These are phyloP conservation scores for Drosophila insularis DNA, from an alignment of 1,140 invertebrate species.

Conservation along the genomic window DNA sequence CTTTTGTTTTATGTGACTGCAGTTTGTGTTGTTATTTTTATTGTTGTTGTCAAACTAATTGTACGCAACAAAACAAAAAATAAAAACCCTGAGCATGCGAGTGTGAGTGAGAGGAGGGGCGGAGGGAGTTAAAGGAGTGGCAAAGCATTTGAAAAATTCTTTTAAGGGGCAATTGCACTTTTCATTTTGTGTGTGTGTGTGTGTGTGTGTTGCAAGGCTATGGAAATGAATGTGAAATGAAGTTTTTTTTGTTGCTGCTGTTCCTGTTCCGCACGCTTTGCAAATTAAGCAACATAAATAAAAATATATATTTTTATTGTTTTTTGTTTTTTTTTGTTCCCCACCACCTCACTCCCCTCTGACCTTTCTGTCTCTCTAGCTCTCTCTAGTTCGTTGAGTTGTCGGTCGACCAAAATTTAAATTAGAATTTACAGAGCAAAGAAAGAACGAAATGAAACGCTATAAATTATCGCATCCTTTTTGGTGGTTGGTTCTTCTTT, in stretches of 20 bases:
- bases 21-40: constrained; percentile 38
- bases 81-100: constrained; percentile 13
- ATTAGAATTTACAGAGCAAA: constrained; percentile 74
- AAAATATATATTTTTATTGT: constrained; percentile 73
- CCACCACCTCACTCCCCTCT: background rate
- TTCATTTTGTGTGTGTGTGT: constrained; percentile 26
- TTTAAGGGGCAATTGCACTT: constrained; percentile 73
- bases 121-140: constrained; percentile 33
- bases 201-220: constrained; percentile 28
- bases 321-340: background rate
- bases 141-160: constrained; percentile 76
- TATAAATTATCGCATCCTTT: constrained; percentile 81
- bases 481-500: constrained; percentile 61
- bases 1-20: constrained; percentile 74
- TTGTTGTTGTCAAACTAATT: constrained; percentile 71
- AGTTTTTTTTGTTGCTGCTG: constrained; percentile 34
- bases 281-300: constrained; percentile 80
- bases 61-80: constrained; percentile 72
- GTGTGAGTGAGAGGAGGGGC: constrained; percentile 35
- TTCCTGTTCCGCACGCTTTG: constrained; percentile 63
- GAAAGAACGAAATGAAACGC: constrained; percentile 69
- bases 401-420: constrained; percentile 73
- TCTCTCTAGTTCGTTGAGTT: constrained; percentile 12
- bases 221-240: constrained; percentile 59
- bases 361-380: too few species aligned